phyloP scores from a whole-genome alignment of 2,113 vertebrate genomes.

The Gambusia affinis region DNA sequence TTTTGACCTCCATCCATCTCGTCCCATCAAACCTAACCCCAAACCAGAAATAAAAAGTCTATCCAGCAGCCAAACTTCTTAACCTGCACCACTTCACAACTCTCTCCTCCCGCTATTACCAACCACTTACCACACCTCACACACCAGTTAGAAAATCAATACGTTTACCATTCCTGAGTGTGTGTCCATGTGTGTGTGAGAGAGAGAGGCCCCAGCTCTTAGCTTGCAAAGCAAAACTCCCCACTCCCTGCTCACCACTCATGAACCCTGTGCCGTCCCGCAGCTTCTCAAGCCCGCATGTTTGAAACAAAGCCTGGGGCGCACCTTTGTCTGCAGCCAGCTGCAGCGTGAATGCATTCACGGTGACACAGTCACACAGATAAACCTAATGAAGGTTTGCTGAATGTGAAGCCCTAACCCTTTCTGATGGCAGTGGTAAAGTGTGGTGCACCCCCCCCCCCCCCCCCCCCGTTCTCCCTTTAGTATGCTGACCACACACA shows the following conservation, averaged over 20 bases:
- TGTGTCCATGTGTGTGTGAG: not conserved
- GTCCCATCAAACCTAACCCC: conserved; percentile 55
- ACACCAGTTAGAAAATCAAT: conserved; percentile 53
- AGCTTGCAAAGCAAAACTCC: conserved; percentile 60
- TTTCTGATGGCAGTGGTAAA: conserved; percentile 76
- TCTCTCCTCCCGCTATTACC: conserved; percentile 65
- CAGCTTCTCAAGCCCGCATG: conserved; percentile 31
- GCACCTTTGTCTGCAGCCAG: conserved; percentile 73
- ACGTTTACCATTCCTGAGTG: conserved; percentile 22
- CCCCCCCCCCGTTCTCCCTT: conserved; percentile 37
- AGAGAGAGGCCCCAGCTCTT: conserved; percentile 21
- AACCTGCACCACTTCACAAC: conserved; percentile 64
- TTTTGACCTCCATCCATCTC: conserved; percentile 57
- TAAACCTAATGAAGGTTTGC: conserved; percentile 66
- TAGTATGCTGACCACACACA: conserved; percentile 67
- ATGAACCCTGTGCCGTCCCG: not conserved
- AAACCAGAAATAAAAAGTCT: conserved; percentile 55
- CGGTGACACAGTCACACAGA: conserved; percentile 36
- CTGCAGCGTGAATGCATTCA: conserved; percentile 54
- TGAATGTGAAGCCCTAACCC: conserved; percentile 51
- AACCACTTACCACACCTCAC: conserved; percentile 65
- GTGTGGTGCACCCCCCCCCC: conserved; percentile 63
- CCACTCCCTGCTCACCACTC: conserved; percentile 16
- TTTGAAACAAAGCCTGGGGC: conserved; percentile 60
- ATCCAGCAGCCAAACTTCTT: conserved; percentile 61